phyloP scores from a whole-genome alignment of 2,888 invertebrate genomes.

The Leucoma salicis region DNA sequence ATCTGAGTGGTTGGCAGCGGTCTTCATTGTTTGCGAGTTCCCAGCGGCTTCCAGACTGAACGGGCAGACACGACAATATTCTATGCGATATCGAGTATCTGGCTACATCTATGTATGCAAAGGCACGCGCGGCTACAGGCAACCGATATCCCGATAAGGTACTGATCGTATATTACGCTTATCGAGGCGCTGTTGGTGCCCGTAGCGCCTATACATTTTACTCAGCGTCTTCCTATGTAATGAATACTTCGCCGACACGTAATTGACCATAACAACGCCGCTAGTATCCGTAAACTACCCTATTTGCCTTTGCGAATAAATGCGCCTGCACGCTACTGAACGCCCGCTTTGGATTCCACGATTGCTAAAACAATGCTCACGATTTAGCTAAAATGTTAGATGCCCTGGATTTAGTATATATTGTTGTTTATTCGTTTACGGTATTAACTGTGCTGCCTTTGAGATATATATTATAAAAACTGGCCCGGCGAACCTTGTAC shows the following conservation, averaged over 20 bases:
- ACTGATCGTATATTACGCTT: conserved; percentile 67
- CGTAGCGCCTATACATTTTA: conserved; percentile 58
- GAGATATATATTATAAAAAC: too few species aligned
- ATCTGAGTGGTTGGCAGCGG: conserved; percentile 53
- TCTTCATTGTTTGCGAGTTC: conserved; percentile 52
- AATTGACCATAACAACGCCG: conserved; percentile 56
- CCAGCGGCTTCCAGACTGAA: conserved; percentile 43
- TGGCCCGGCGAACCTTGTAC: too few species aligned
- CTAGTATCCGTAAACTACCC: conserved; percentile 48
- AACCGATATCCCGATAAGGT: conserved; percentile 64
- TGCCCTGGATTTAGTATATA: conserved; percentile 18
- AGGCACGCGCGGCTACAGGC: conserved; percentile 64
- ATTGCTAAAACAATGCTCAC: conserved; percentile 40
- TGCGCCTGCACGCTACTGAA: conserved; percentile 29
- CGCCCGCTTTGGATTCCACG: conserved; percentile 27
- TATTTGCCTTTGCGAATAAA: conserved; percentile 35
- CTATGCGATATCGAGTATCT: conserved; percentile 59
- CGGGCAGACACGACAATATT: conserved; percentile 53
- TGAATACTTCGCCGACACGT: conserved; percentile 63
- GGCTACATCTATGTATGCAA: conserved; percentile 57
- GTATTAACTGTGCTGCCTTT: too few species aligned
- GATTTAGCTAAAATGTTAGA: conserved; percentile 28
- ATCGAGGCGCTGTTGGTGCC: conserved; percentile 52
- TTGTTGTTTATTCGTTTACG: too few species aligned
- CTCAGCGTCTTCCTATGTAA: conserved; percentile 57